Conservation (phyloP, 2,113 vertebrate genomes). For the Empidonax traillii region DNA sequence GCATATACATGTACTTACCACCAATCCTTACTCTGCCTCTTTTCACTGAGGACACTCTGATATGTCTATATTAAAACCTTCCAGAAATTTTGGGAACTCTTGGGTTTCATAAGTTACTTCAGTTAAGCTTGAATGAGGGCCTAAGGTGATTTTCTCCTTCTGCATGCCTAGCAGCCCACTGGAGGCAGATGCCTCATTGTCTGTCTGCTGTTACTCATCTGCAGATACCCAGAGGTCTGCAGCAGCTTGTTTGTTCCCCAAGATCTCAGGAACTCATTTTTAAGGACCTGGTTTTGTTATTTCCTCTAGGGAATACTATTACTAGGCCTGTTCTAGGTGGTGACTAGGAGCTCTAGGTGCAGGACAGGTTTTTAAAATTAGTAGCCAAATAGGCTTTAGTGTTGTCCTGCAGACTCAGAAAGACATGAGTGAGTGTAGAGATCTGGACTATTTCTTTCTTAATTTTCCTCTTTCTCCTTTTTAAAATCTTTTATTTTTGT, state of each 20-base stretch:
- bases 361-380: background rate
- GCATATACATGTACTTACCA: background rate
- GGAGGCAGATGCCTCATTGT: fast-evolving
- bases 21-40: background rate
- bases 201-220: background rate
- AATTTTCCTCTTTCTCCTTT: background rate
- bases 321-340: background rate
- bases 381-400: background rate
- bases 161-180: background rate
- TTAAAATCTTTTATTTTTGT: background rate
- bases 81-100: background rate
- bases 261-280: background rate
- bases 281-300: background rate
- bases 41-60: background rate
- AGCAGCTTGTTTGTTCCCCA: background rate
- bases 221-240: background rate
- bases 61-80: background rate
- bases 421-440: background rate
- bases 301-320: background rate
- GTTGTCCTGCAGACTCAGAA: background rate
- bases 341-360: background rate
- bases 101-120: background rate
- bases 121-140: background rate
- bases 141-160: background rate
- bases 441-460: background rate